These are phyloP conservation scores for Ips typographus DNA, from an alignment of 1,140 invertebrate genomes.

Conservation along the genomic window DNA sequence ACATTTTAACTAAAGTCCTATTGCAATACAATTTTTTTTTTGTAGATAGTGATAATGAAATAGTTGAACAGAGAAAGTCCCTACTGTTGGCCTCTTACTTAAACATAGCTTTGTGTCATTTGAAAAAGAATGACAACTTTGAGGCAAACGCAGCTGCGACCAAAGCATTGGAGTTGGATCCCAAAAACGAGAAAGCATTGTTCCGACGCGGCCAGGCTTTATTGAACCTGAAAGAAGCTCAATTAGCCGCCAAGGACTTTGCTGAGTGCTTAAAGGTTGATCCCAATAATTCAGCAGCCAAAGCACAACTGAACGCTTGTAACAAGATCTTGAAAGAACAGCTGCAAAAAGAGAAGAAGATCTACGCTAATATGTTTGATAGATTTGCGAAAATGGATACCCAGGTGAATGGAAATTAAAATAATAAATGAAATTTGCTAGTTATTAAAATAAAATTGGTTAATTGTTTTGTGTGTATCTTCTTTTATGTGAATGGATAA, in stretches of 20 bases:
- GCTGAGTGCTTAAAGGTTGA: constrained; percentile 60
- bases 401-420: constrained; percentile 61
- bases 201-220: constrained; percentile 87
- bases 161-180: constrained; percentile 73
- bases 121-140: constrained; percentile 76
- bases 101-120: constrained; percentile 83
- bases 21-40: constrained; percentile 13
- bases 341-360: constrained; percentile 79
- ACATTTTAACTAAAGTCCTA: constrained; percentile 8
- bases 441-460: background rate
- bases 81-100: constrained; percentile 74
- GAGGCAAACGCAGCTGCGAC: constrained; percentile 70
- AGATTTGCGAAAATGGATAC: constrained; percentile 80
- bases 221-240: constrained; percentile 73
- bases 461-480: background rate
- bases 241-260: constrained; percentile 80
- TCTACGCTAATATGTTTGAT: constrained; percentile 95
- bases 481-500: constrained; percentile 5
- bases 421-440: background rate
- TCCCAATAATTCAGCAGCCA: constrained; percentile 80
- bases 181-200: constrained; percentile 84
- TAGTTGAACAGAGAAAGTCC: constrained; percentile 58
- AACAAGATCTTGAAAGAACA: constrained; percentile 74
- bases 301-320: constrained; percentile 74
- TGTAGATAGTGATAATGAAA: constrained; percentile 33